A percentile compares a stretch with the other conserved stretches of the same genome.
phyloP scores from a whole-genome alignment of 2,113 vertebrate genomes.

The Macaca fascicularis region T2T-MFA8v1.1 NC_088377.1:183008001-183008500 shows the following conservation, averaged over 20 bases:
- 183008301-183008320: slow-evolving; percentile 69
- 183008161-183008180: background rate
- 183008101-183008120: background rate
- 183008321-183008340: slow-evolving; percentile 57
- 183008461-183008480: slow-evolving; percentile 44
- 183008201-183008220: background rate
- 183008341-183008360: slow-evolving; percentile 60
- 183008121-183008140: background rate
- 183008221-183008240: slow-evolving; percentile 39
- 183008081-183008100: background rate
- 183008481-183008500: slow-evolving; percentile 24
- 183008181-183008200: background rate
- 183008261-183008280: slow-evolving; percentile 30
- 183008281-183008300: slow-evolving; percentile 72
- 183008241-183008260: slow-evolving; percentile 58
- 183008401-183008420: slow-evolving; percentile 65
- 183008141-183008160: too few species aligned
- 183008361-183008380: slow-evolving; percentile 71
- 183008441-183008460: slow-evolving; percentile 37
- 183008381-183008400: slow-evolving; percentile 70
- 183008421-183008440: slow-evolving; percentile 36
- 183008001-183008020: background rate
- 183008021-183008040: background rate
- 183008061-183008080: background rate
- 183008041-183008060: background rate